Evolutionary conservation across 2,797 vertebrate genomes (phyloP).

Genomic region (Sebastes cheni): DNA sequence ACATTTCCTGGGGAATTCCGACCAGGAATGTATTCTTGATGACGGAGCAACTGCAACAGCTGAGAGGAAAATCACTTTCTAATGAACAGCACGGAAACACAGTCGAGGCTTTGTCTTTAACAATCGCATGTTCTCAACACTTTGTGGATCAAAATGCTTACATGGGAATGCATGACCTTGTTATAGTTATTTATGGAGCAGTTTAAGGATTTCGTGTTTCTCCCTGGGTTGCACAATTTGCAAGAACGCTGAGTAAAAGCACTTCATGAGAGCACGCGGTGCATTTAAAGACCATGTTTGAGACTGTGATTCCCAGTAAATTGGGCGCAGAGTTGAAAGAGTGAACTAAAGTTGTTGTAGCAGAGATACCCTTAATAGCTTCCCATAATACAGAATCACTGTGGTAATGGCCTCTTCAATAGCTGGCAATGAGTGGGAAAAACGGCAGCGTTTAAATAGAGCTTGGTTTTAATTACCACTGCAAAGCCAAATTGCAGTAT

Average conservation of each 20-base stretch:
- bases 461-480: slow-evolving; percentile 62
- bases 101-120: slow-evolving; percentile 30
- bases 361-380: slow-evolving; percentile 51
- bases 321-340: slow-evolving; percentile 26
- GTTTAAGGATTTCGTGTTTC: neutral
- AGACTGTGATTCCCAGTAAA: slow-evolving; percentile 25
- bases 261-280: neutral
- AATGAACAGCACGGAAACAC: slow-evolving; percentile 44
- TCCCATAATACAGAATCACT: slow-evolving; percentile 59
- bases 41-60: slow-evolving; percentile 74
- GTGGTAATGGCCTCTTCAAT: slow-evolving; percentile 64
- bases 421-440: slow-evolving; percentile 45
- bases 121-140: slow-evolving; percentile 27
- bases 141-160: slow-evolving; percentile 13
- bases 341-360: slow-evolving; percentile 49
- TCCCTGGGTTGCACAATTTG: slow-evolving; percentile 1
- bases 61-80: slow-evolving; percentile 69
- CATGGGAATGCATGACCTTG: slow-evolving; percentile 15
- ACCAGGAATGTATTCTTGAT: slow-evolving; percentile 75
- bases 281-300: slow-evolving; percentile 3
- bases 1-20: slow-evolving; percentile 80
- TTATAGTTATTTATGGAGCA: neutral
- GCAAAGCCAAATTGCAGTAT: slow-evolving; percentile 29
- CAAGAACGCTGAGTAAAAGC: slow-evolving; percentile 7
- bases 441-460: slow-evolving; percentile 44